Conservation (phyloP, 2,888 invertebrate genomes). For the Tetragnatha montana region DNA sequence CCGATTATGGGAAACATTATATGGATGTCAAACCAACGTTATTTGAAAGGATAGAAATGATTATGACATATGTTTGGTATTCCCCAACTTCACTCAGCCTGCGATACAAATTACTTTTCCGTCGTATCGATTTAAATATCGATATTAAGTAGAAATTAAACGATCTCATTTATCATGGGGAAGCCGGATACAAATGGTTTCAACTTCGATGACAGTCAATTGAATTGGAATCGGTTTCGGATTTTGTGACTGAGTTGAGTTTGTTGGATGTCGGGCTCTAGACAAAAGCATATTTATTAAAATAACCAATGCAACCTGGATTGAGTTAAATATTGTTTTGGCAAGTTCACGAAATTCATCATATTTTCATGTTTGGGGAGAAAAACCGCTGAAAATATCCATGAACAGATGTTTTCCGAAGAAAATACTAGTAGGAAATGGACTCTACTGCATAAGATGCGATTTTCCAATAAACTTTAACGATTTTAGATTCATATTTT, state of each 20-base stretch:
- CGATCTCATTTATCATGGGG: not conserved
- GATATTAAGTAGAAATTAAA: not conserved
- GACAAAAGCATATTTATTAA: too few species aligned
- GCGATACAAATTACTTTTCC: not conserved
- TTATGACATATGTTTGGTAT: not conserved
- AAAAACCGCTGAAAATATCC: too few species aligned
- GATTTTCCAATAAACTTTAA: too few species aligned
- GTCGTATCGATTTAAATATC: not conserved
- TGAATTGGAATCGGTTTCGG: not conserved
- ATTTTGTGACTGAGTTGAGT: not conserved
- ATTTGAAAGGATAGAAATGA: not conserved
- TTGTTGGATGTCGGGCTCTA: not conserved
- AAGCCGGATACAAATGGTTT: not conserved
- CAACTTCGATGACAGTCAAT: not conserved
- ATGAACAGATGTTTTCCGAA: too few species aligned
- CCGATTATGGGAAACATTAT: not conserved
- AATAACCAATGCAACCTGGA: too few species aligned
- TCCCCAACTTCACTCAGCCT: not conserved
- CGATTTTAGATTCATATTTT: too few species aligned
- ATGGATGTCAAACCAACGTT: not conserved
- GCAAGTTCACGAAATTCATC: too few species aligned
- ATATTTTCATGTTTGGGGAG: too few species aligned
- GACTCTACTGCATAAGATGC: too few species aligned
- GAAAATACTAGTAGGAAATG: too few species aligned
- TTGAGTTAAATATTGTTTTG: too few species aligned